These are phyloP conservation scores for Pyrrhura leucotis DNA, from an alignment of 2,797 vertebrate genomes.

Conservation along the genomic window DNA sequence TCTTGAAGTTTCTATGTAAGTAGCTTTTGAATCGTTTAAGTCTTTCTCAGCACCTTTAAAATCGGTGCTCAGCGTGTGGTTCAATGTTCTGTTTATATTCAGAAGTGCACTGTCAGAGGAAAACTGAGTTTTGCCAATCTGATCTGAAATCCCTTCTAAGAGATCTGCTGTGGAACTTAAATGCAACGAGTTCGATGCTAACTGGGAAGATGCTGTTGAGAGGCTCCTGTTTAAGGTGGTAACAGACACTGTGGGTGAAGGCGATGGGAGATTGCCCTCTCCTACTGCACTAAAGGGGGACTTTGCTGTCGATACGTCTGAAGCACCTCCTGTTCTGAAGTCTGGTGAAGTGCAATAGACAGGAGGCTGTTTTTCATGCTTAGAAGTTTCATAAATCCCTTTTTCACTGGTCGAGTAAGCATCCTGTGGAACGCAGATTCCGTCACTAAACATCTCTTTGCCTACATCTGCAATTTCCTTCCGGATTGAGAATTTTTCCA, in stretches of 20 bases:
- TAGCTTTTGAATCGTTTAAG: slow-evolving; percentile 63
- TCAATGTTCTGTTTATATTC: slow-evolving; percentile 62
- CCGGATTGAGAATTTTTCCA: slow-evolving; percentile 77
- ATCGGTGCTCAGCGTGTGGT: slow-evolving; percentile 58
- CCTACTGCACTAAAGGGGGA: slow-evolving; percentile 80
- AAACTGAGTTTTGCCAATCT: slow-evolving; percentile 72
- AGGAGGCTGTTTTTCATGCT: slow-evolving; percentile 79
- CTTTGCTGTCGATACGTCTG: slow-evolving; percentile 77
- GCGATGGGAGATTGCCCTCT: slow-evolving; percentile 79
- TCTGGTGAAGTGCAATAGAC: slow-evolving; percentile 84
- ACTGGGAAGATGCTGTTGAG: slow-evolving; percentile 67
- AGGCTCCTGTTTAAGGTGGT: slow-evolving; percentile 75
- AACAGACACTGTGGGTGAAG: slow-evolving; percentile 78
- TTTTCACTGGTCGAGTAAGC: slow-evolving; percentile 68
- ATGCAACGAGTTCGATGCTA: slow-evolving; percentile 70
- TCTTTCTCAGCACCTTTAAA: slow-evolving; percentile 74
- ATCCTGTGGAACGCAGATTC: slow-evolving; percentile 66
- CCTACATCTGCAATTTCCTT: slow-evolving; percentile 76
- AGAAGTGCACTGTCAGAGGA: slow-evolving; percentile 70
- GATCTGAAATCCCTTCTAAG: slow-evolving; percentile 76
- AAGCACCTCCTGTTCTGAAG: slow-evolving; percentile 79
- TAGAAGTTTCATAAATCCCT: slow-evolving; percentile 71
- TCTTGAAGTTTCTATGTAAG: slow-evolving; percentile 71
- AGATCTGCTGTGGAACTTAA: slow-evolving; percentile 73
- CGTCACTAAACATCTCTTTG: slow-evolving; percentile 74